A percentile compares a stretch with the other conserved stretches of the same genome.
These are phyloP conservation scores for Patiria miniata DNA, from an alignment of 35 echinoderm and acorn worm genomes.

Conservation along the genomic window DNA sequence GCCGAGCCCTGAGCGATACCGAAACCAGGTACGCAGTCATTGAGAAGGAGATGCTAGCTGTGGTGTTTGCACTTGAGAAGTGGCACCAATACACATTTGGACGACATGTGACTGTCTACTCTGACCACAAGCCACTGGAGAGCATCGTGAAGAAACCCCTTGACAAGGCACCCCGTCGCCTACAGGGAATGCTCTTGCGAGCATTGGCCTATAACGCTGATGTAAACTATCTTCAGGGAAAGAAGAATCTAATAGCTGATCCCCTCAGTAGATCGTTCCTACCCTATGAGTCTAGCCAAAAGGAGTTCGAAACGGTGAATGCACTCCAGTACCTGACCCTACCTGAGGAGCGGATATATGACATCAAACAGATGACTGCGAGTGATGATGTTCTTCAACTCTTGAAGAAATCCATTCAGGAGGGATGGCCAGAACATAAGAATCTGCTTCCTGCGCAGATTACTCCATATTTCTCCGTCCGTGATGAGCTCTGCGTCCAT, in stretches of 20 bases:
- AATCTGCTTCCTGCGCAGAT: background rate
- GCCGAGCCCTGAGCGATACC: slow-evolving; percentile 32
- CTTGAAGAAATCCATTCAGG: slow-evolving; percentile 12
- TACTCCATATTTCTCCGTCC: slow-evolving; percentile 27
- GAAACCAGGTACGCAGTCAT: slow-evolving; percentile 50
- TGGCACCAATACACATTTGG: slow-evolving; percentile 61
- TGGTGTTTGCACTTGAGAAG: slow-evolving; percentile 34
- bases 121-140: slow-evolving; percentile 60
- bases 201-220: slow-evolving; percentile 17
- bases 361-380: slow-evolving; percentile 26
- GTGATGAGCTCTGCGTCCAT: background rate
- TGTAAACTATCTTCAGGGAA: slow-evolving; percentile 31
- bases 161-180: slow-evolving; percentile 35
- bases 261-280: slow-evolving; percentile 27
- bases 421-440: slow-evolving; percentile 11
- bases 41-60: slow-evolving; percentile 65
- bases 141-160: slow-evolving; percentile 46
- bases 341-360: background rate
- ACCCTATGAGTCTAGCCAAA: background rate
- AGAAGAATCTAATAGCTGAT: slow-evolving; percentile 39
- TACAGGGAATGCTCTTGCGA: slow-evolving; percentile 57
- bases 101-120: slow-evolving; percentile 27
- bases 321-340: slow-evolving; percentile 26
- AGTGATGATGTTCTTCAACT: slow-evolving; percentile 34
- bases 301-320: too few relatives aligned